These are phyloP conservation scores for Theonella swinhoei DNA, from an alignment of 37 sponge, comb jelly and placozoan species.

Conservation along the genomic window DNA sequence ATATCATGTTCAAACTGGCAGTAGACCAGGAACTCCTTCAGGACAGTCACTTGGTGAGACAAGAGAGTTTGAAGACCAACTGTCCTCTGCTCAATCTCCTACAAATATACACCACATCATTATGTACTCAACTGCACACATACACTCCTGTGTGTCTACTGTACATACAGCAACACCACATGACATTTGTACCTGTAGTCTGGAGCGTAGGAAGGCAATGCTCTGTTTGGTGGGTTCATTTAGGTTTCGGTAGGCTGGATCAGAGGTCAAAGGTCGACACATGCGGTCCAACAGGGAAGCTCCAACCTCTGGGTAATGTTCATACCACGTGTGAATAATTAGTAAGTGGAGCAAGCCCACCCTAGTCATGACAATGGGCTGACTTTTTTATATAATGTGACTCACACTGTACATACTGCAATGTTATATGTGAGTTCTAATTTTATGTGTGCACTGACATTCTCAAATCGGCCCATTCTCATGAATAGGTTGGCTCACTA, in stretches of 20 bases:
- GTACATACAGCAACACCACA: no score
- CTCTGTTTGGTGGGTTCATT: conserved; percentile 27
- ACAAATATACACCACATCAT: background rate
- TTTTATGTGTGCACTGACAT: no score
- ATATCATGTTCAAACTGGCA: conserved; percentile 43
- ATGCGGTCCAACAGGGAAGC: conserved; percentile 19
- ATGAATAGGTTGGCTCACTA: no score
- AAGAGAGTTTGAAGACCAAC: background rate
- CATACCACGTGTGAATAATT: no score
- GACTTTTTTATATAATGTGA: no score
- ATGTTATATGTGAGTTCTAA: no score
- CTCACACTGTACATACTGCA: no score
- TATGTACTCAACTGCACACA: background rate
- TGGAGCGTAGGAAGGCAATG: conserved; percentile 12
- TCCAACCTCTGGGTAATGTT: conserved; percentile 13
- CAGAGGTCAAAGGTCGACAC: conserved; percentile 18
- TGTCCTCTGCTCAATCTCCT: conserved; percentile 6
- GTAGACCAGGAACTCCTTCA: conserved; percentile 36
- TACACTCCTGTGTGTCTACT: no score
- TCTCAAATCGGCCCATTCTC: no score
- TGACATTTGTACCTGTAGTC: conserved; percentile 5
- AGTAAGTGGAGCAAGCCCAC: no score
- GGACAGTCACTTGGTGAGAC: conserved; percentile 18
- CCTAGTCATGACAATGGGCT: no score
- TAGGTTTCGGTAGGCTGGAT: background rate